These are phyloP conservation scores for Chaetogeoica ovagalla DNA, from an alignment of 2,888 invertebrate species.

Conservation along the genomic window DNA sequence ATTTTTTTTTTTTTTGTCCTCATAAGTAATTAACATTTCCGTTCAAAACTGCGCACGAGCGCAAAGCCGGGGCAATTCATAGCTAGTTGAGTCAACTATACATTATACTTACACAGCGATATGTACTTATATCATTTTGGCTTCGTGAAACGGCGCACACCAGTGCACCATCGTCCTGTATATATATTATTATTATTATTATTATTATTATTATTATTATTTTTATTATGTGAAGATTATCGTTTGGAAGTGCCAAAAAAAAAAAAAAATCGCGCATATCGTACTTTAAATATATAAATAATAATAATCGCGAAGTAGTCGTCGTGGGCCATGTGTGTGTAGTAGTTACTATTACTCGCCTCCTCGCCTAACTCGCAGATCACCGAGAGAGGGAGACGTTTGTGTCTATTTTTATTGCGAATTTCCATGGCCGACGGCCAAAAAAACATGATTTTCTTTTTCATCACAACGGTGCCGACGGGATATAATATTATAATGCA, in stretches of 20 bases:
- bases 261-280: constrained; percentile 9
- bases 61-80: too few relatives aligned
- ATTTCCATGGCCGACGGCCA: constrained; percentile 26
- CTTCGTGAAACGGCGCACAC: not conserved
- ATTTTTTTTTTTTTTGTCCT: too few relatives aligned
- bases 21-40: too few relatives aligned
- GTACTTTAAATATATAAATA: not conserved
- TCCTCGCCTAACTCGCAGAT: not conserved
- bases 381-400: constrained; percentile 30
- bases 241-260: constrained; percentile 36
- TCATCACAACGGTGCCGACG: too few relatives aligned
- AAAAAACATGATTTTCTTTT: not conserved
- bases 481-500: too few relatives aligned
- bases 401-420: constrained; percentile 46
- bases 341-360: too few relatives aligned
- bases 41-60: too few relatives aligned
- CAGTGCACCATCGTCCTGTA: constrained; percentile 14
- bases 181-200: too few relatives aligned
- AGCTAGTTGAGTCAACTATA: too few relatives aligned
- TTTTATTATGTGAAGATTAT: not conserved
- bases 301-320: constrained; percentile 9
- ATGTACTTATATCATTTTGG: too few relatives aligned
- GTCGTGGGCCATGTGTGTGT: constrained; percentile 31
- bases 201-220: too few relatives aligned
- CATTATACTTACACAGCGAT: too few relatives aligned